A percentile compares a stretch with the other conserved stretches of the same genome.
These are phyloP conservation scores for Leptodactylus fuscus DNA, from an alignment of 2,113 vertebrate genomes.

Conservation along the genomic window DNA sequence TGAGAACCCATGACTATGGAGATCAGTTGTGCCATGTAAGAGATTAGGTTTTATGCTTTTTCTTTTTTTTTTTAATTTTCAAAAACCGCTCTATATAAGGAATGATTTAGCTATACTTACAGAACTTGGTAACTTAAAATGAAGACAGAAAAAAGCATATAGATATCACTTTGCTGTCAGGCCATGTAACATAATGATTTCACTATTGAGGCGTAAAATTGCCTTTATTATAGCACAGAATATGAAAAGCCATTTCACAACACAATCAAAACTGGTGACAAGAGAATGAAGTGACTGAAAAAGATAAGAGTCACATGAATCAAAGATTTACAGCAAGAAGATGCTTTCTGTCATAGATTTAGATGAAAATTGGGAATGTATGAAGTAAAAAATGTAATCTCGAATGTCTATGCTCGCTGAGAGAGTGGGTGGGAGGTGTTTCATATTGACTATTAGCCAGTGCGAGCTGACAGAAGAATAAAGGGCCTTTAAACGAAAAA, in stretches of 20 bases:
- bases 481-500: no score
- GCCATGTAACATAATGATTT: conserved; percentile 56
- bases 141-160: conserved; percentile 10
- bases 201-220: conserved; percentile 54
- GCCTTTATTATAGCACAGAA: conserved; percentile 56
- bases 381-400: not conserved
- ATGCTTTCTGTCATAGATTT: not conserved
- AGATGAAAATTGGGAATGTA: not conserved
- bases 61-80: no score
- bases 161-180: conserved; percentile 53
- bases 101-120: no score
- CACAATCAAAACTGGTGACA: conserved; percentile 53
- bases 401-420: no score
- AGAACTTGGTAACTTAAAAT: no score
- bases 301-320: conserved; percentile 35
- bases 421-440: no score
- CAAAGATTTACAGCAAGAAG: conserved; percentile 10
- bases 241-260: conserved; percentile 57
- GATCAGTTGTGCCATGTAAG: no score
- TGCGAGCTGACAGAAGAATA: no score
- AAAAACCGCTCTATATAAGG: no score
- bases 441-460: no score
- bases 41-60: no score
- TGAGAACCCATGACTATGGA: not conserved
- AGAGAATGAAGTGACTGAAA: conserved; percentile 42